A percentile compares a stretch with the other conserved stretches of the same genome.
Conservation (phyloP, 2,888 invertebrate genomes). For the Elegia similella region DNA sequence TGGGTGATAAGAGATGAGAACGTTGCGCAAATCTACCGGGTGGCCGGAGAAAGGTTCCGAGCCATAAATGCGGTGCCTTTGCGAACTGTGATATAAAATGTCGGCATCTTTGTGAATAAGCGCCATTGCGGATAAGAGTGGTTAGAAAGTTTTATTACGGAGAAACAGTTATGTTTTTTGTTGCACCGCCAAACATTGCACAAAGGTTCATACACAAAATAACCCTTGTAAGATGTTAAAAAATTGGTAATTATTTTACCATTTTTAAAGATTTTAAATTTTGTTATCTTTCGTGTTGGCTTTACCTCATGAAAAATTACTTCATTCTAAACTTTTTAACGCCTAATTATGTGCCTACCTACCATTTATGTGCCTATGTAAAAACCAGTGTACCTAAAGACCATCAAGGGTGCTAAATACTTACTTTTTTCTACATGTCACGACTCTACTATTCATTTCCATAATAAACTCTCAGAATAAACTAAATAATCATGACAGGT, state of each 20-base stretch:
- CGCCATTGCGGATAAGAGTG: slow-evolving; percentile 48
- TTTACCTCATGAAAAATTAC: too few species aligned
- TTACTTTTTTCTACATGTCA: too few species aligned
- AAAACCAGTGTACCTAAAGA: too few species aligned
- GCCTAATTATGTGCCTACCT: too few species aligned
- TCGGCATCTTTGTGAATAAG: slow-evolving; percentile 58
- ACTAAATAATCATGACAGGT: too few species aligned
- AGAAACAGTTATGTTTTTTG: slow-evolving; percentile 53
- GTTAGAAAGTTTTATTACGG: slow-evolving; percentile 68
- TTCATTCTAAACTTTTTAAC: too few species aligned
- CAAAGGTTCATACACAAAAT: background rate
- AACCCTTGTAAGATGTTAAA: slow-evolving; percentile 1
- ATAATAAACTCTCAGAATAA: too few species aligned
- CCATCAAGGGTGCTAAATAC: too few species aligned
- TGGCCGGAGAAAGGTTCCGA: slow-evolving; percentile 53
- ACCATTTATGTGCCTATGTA: too few species aligned
- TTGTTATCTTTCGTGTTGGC: too few species aligned
- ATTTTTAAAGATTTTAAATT: background rate
- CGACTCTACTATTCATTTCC: too few species aligned
- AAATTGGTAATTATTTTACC: background rate
- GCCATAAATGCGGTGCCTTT: slow-evolving; percentile 62
- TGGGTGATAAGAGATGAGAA: slow-evolving; percentile 46
- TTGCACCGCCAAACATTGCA: slow-evolving; percentile 13
- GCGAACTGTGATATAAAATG: slow-evolving; percentile 62
- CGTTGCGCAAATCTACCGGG: slow-evolving; percentile 60